Evolutionary conservation across 2,797 vertebrate species (phyloP), one percentile per base, ranked within the genome.

Genomic region (Sparidentex hasta): DNA sequence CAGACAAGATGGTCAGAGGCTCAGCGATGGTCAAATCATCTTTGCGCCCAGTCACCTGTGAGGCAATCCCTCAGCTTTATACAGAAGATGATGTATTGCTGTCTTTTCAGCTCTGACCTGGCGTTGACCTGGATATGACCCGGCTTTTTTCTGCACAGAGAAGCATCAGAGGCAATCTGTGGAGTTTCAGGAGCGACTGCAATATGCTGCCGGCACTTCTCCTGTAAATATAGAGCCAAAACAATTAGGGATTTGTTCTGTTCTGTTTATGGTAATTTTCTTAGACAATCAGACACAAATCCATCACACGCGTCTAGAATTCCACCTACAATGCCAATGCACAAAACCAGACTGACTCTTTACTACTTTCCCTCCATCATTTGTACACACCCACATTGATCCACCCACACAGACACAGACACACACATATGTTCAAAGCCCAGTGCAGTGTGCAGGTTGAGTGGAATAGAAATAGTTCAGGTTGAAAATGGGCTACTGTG

Each of bases 231-330:
- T 68, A 74, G 70, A 78, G 84, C 86, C 84, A 85, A 91, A 85
- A 90, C 87, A 92, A 93, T 90, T 90, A 87, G 61, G 72, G 82
- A 89, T 92, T 92, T 90, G 82, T 81, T 86, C 73, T 74, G 70
- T 78, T 90, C 75, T 56, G 77, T 88, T 88, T 83, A 80, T 85
- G 85, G 66, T 84, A 83, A 88, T 91, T 90, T 83, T 78, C 23
- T 0, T 54, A 87, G 80, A 92, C 84, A 93, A 90, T 93, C 87
- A 89, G 81, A 87, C 74, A 80, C 64, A 84, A 92, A 93, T 91
- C 82, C 86, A 81, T 88, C 87, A 82, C 58, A 74, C 78, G 68
- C 46, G 68, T 58, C 38, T 54, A 29, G 82, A 82, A 88, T 83
- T 81, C 84, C 68, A 81, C 76, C 88, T 77, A 84, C 87, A 84